Evolutionary conservation across 2,888 invertebrate species (phyloP).

Genomic region (Metacarcinus magister): DNA sequence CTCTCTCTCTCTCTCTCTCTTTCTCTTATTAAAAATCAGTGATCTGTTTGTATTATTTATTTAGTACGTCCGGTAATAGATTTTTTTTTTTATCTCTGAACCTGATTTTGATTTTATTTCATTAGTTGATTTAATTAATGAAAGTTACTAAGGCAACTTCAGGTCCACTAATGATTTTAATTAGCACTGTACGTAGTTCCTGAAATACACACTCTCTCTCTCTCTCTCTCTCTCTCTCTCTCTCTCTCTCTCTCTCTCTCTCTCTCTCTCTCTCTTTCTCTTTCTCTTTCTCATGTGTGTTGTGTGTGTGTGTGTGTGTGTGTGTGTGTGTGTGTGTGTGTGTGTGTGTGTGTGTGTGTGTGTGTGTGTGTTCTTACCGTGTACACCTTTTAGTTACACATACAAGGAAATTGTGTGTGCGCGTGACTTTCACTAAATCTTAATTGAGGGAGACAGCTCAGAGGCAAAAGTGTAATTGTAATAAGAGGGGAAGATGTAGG

Average conservation of each 20-base stretch:
- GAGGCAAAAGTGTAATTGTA: slow-evolving; percentile 11
- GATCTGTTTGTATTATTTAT: neutral
- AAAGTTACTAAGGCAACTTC: neutral
- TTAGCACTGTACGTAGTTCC: neutral
- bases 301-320: no score
- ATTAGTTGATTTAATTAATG: neutral
- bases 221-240: no score
- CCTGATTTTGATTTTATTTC: neutral
- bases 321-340: slow-evolving; percentile 1
- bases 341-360: slow-evolving; percentile 26
- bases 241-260: neutral
- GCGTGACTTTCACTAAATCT: slow-evolving; percentile 17
- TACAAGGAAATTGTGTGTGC: neutral
- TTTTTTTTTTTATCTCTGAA: neutral
- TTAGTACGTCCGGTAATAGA: neutral
- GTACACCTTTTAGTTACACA: neutral
- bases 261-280: neutral
- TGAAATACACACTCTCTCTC: no score
- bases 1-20: neutral
- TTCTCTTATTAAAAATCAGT: neutral
- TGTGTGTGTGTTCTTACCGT: no score
- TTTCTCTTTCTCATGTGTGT: no score
- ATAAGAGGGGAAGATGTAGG: neutral
- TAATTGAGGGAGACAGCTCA: neutral
- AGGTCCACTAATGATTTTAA: neutral